Conservation (phyloP, 2,113 vertebrate species). For the Castor canadensis region DNA sequence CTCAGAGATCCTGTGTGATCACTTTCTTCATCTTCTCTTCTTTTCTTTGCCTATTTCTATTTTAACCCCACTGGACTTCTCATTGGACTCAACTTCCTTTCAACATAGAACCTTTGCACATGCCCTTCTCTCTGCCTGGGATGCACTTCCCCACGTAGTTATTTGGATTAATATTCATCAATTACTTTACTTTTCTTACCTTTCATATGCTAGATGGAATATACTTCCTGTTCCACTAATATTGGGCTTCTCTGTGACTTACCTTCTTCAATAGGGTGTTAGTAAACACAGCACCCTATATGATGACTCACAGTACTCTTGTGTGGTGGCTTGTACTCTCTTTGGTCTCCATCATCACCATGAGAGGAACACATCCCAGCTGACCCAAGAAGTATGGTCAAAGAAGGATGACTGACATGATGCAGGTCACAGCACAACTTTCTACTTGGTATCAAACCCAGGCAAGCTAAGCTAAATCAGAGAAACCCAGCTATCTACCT, state of each 20-base stretch:
- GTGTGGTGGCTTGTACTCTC: neutral
- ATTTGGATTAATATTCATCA: neutral
- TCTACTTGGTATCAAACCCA: neutral
- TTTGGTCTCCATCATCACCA: neutral
- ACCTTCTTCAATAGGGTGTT: neutral
- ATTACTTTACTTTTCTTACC: neutral
- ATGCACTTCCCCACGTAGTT: neutral
- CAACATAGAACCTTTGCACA: neutral
- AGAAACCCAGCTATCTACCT: neutral
- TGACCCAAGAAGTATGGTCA: neutral
- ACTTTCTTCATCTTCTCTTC: neutral
- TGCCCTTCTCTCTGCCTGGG: neutral
- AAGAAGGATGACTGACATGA: neutral
- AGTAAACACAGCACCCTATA: neutral
- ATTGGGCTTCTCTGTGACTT: neutral
- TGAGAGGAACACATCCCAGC: accelerated
- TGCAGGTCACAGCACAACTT: neutral
- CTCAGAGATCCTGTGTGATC: neutral
- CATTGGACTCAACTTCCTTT: neutral
- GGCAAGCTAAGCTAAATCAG: neutral
- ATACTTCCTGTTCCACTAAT: neutral
- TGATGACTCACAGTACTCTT: neutral
- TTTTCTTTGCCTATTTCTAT: neutral
- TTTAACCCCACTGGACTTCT: neutral
- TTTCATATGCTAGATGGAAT: neutral